A percentile compares a stretch with the other conserved stretches of the same genome.
phyloP scores from a whole-genome alignment of 1,140 invertebrate genomes.

The Cyphomyrmex costatus region DNA sequence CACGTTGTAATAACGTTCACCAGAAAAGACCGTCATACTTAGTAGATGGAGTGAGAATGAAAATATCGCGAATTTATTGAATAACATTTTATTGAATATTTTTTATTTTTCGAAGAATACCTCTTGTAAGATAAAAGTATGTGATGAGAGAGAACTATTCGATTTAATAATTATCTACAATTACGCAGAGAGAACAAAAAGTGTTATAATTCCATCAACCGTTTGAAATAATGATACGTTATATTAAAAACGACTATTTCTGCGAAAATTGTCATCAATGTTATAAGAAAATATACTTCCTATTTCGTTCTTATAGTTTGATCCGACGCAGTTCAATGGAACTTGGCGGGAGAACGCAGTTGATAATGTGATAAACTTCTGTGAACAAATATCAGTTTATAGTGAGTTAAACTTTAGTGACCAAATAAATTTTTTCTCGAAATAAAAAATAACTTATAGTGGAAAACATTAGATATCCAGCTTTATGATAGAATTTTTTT shows the following conservation, averaged over 20 bases:
- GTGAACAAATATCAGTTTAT: too few relatives aligned
- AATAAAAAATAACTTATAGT: too few relatives aligned
- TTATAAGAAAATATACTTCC: background rate
- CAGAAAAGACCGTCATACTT: too few relatives aligned
- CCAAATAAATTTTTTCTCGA: background rate
- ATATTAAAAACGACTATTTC: background rate
- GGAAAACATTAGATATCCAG: background rate
- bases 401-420: background rate
- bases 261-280: background rate
- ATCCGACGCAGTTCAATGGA: background rate
- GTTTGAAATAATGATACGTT: background rate
- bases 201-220: background rate
- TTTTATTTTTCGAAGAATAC: too few relatives aligned
- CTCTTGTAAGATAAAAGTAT: too few relatives aligned
- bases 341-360: background rate
- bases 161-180: slow-evolving; percentile 31
- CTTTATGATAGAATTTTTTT: too few relatives aligned
- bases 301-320: background rate
- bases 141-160: background rate
- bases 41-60: too few relatives aligned
- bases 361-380: background rate
- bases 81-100: too few relatives aligned
- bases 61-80: too few relatives aligned
- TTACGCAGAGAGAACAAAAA: background rate
- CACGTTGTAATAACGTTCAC: too few relatives aligned